Conservation (phyloP, 2,797 vertebrate species). For the Chromis chromis region DNA sequence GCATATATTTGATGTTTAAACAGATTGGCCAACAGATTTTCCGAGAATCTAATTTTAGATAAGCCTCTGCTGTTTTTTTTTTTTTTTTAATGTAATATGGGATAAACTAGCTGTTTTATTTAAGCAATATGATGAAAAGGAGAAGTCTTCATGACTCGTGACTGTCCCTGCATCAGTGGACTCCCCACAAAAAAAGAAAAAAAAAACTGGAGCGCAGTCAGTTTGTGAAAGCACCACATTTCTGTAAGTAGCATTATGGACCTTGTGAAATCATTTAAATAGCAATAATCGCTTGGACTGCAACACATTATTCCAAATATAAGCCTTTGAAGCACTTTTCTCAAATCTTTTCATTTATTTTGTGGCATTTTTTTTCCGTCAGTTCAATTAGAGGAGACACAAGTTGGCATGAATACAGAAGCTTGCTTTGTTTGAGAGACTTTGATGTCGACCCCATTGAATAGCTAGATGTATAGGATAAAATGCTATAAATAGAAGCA, state of each 20-base stretch:
- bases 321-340: too few species aligned
- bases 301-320: too few species aligned
- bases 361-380: neutral
- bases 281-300: neutral
- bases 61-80: neutral
- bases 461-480: neutral
- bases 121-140: neutral
- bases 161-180: neutral
- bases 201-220: too few species aligned
- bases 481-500: neutral
- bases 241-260: neutral
- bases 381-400: neutral
- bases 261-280: neutral
- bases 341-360: neutral
- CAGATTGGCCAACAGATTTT: too few species aligned
- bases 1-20: too few species aligned
- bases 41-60: neutral
- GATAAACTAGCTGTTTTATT: neutral
- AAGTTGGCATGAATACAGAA: neutral
- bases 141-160: conserved; percentile 5
- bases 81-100: neutral
- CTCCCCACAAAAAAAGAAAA: neutral
- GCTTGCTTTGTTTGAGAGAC: too few species aligned
- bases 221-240: neutral
- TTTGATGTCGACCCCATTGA: neutral